Base-by-base conservation (phyloP, 2,797 vertebrate genomes). In the Myotis daubentonii region DNA sequence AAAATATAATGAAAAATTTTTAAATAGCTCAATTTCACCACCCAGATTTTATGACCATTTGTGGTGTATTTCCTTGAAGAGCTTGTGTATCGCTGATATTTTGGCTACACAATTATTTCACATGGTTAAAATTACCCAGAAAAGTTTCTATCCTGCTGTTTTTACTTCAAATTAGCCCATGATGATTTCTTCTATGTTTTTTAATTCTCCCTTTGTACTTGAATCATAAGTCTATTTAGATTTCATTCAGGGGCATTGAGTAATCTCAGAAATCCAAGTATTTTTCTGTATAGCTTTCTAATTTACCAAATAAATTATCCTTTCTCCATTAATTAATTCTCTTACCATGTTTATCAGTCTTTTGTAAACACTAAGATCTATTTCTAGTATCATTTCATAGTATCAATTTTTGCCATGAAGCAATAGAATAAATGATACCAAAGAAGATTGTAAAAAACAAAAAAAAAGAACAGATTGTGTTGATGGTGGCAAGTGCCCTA, bases 101-200 rank as follows among this genome's bases (percentile, higher is more conserved):
- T 74, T 75, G 7, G 17, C 41, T 78, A 3, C 51, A 9, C 5
- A 66, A 0, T 76, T 81, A 82, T 89, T 82, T 88, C 44, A 49
- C 51, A 82, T n/a, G n/a, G 80, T 66, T 88, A 91, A 91, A 82
- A 95, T 84, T 68, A 78, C 62, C 91, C 30, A n/a, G 25, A 65
- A 78, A 81, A 49, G 30, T 65, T 85, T 86, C 5, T 36, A 25
- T 79, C 22, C 22, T 93, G 30, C 33, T 95, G 53, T 84, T 72
- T 76, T 71, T 3, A 62, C 6, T 65, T 89, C 85, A 89, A 57
- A 89, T 94, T 70, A 33, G 41, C 17, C 55, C 20, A 1, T 6
- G 15, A 57, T 22, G 65, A 71, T 65, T 81, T 76, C 47, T 89
- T 55, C 20, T 71, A n/a, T 38, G 57, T 25, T 41, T 75, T 75